These are phyloP conservation scores for Beris morrisii DNA, from an alignment of 2,888 invertebrate genomes.

Conservation along the genomic window DNA sequence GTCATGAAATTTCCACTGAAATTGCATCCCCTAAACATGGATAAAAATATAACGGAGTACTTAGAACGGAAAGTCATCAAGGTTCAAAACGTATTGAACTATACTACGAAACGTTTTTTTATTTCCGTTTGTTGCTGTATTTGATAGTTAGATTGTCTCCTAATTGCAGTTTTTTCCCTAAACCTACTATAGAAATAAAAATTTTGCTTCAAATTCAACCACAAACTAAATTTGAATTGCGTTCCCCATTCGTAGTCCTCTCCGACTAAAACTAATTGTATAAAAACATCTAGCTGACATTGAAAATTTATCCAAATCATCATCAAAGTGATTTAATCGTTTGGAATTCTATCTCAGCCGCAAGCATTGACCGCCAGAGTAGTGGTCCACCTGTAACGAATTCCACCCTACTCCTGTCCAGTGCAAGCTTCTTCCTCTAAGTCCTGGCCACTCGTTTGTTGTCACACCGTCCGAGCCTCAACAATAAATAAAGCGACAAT, in stretches of 20 bases:
- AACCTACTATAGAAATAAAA: no score
- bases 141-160: no score
- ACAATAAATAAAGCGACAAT: slow-evolving; percentile 34
- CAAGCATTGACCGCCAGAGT: slow-evolving; percentile 43
- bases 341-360: slow-evolving; percentile 52
- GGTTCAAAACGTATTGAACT: no score
- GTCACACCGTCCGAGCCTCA: slow-evolving; percentile 26
- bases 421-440: background rate
- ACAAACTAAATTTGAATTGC: background rate
- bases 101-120: no score
- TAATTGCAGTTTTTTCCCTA: no score
- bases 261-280: no score
- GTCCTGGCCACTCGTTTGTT: slow-evolving; percentile 25
- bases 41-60: no score
- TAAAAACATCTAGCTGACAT: slow-evolving; percentile 44
- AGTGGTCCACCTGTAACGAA: slow-evolving; percentile 39
- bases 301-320: slow-evolving; percentile 57
- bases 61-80: no score
- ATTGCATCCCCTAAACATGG: no score
- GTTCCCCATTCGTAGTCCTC: background rate
- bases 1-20: no score
- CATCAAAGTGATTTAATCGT: slow-evolving; percentile 58
- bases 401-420: slow-evolving; percentile 3
- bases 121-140: no score
- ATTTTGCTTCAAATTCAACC: no score